Percentiles rank a stretch among this genome's conserved stretches.
These are phyloP conservation scores for Platycercus adscitus DNA, from an alignment of 2,113 vertebrate genomes.

Conservation along the genomic window DNA sequence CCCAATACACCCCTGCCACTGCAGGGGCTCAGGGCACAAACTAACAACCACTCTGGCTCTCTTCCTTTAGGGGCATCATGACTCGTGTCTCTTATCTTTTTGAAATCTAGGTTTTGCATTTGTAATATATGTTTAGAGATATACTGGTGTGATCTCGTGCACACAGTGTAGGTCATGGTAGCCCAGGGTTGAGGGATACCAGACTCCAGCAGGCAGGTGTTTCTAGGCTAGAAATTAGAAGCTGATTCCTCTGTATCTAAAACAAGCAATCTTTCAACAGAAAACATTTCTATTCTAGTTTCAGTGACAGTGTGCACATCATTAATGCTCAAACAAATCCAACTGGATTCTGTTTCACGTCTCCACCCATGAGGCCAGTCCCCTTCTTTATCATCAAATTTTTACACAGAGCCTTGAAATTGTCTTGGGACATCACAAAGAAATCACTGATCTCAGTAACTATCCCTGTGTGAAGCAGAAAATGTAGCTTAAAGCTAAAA, in stretches of 20 bases:
- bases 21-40: not conserved
- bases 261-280: not conserved
- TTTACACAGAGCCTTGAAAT: not conserved
- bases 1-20: not conserved
- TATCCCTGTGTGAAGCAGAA: not conserved
- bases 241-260: not conserved
- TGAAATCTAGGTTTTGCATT: not conserved
- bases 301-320: not conserved
- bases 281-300: not conserved
- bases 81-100: not conserved
- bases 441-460: not conserved
- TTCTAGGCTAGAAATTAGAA: not conserved
- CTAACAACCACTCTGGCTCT: not conserved
- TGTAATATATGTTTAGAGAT: not conserved
- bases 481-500: not conserved
- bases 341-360: not conserved
- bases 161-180: fast-evolving
- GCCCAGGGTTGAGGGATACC: not conserved
- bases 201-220: not conserved
- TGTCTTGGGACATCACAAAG: not conserved
- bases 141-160: not conserved
- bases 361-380: not conserved
- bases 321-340: not conserved
- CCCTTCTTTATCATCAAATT: not conserved
- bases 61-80: not conserved